These are phyloP conservation scores for Ispidina lecontei DNA, from an alignment of 2,797 vertebrate genomes.

Conservation along the genomic window DNA sequence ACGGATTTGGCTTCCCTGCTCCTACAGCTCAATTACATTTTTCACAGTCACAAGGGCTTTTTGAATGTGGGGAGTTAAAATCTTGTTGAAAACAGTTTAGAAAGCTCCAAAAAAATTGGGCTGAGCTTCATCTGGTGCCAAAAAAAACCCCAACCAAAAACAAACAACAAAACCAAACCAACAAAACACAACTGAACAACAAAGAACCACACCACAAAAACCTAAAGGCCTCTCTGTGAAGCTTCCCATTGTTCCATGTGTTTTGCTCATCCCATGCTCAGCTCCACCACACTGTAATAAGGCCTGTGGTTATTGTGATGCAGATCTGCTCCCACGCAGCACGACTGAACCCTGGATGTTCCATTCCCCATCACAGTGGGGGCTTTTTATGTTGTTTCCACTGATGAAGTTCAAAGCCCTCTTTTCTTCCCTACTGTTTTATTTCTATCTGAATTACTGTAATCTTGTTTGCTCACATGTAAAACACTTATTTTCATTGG, in stretches of 20 bases:
- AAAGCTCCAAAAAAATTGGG: neutral
- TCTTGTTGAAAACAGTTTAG: neutral
- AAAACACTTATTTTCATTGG: conserved; percentile 8
- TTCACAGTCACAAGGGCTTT: neutral
- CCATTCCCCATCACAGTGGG: conserved; percentile 33
- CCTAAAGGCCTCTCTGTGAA: neutral
- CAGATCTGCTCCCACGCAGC: conserved; percentile 42
- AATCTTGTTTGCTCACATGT: conserved; percentile 29
- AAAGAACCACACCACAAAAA: too few species aligned
- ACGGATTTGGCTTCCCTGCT: neutral
- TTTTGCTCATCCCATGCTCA: neutral
- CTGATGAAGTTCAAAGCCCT: conserved; percentile 61
- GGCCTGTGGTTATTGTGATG: neutral
- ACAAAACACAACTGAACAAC: too few species aligned
- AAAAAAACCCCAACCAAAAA: neutral
- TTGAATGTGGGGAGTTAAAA: neutral
- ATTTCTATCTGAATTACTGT: conserved; percentile 49
- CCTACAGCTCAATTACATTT: neutral
- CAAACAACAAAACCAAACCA: too few species aligned
- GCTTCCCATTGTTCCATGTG: neutral
- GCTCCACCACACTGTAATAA: neutral
- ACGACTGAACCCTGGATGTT: neutral
- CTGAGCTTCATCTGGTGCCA: neutral
- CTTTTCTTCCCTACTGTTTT: conserved; percentile 45
- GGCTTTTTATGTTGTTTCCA: conserved; percentile 50